Conservation (phyloP, 2,113 vertebrate species). For the Scomber japonicus region DNA sequence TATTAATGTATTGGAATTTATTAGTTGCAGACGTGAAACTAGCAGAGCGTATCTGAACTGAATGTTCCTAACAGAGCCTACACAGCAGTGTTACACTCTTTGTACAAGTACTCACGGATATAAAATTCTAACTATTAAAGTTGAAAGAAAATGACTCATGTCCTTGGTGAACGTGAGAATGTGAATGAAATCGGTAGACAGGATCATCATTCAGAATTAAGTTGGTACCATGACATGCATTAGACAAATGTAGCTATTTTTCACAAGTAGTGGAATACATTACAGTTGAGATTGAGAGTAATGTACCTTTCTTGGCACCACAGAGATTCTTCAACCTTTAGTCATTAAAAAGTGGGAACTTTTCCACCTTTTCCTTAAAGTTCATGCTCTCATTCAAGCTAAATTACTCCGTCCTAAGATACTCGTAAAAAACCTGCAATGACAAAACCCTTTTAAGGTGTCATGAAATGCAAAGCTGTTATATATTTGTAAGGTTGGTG, state of each 20-base stretch:
- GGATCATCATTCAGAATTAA: slow-evolving; percentile 79
- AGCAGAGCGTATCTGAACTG: not conserved
- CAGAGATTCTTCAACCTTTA: slow-evolving; percentile 79
- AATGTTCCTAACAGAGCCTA: slow-evolving; percentile 18
- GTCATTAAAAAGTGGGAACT: slow-evolving; percentile 80
- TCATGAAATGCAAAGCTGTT: slow-evolving; percentile 84
- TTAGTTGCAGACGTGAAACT: slow-evolving; percentile 33
- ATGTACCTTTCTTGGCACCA: slow-evolving; percentile 80
- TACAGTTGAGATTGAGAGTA: slow-evolving; percentile 78
- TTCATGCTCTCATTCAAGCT: slow-evolving; percentile 80
- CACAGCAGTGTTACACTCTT: slow-evolving; percentile 29
- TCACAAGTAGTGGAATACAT: slow-evolving; percentile 76
- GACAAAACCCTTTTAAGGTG: slow-evolving; percentile 89
- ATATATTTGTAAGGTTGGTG: slow-evolving; percentile 62
- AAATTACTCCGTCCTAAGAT: slow-evolving; percentile 85
- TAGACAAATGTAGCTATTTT: slow-evolving; percentile 82
- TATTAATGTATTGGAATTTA: slow-evolving; percentile 42
- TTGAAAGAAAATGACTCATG: slow-evolving; percentile 67
- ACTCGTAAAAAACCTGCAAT: slow-evolving; percentile 89
- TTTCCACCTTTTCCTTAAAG: slow-evolving; percentile 81
- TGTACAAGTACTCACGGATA: slow-evolving; percentile 11
- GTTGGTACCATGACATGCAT: slow-evolving; percentile 74
- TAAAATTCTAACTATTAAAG: slow-evolving; percentile 37
- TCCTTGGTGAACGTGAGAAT: slow-evolving; percentile 72
- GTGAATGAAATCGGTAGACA: slow-evolving; percentile 72